Evolutionary conservation across 2,888 invertebrate genomes (phyloP).

Genomic region (Hirtodrosophila alboralis): DNA sequence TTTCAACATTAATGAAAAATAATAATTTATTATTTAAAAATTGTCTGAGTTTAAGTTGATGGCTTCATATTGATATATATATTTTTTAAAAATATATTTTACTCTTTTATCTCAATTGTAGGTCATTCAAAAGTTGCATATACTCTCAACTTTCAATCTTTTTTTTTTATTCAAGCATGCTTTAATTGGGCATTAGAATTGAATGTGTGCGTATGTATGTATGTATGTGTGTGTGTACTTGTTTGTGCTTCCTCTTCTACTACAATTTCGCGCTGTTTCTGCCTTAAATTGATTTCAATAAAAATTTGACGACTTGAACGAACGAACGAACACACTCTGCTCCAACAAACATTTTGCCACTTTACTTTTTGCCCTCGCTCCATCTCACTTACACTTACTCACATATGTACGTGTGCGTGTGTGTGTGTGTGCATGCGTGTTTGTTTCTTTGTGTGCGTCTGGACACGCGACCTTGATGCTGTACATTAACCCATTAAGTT

Average conservation of each 20-base stretch:
- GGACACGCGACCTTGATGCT: constrained; percentile 70
- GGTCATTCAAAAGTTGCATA: constrained; percentile 9
- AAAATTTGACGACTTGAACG: constrained; percentile 60
- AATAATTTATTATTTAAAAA: too few species aligned
- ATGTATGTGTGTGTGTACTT: constrained; percentile 12
- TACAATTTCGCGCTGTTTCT: constrained; percentile 36
- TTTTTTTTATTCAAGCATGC: constrained; percentile 11
- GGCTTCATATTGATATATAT: too few species aligned
- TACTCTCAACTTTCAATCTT: constrained; percentile 5
- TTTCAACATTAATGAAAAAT: too few species aligned
- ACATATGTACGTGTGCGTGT: constrained; percentile 11
- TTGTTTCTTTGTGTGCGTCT: constrained; percentile 39
- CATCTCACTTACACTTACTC: constrained; percentile 11
- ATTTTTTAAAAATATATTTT: too few species aligned
- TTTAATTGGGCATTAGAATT: constrained; percentile 42
- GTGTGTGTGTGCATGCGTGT: constrained; percentile 12
- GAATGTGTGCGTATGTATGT: neutral
- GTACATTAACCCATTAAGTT: constrained; percentile 78
- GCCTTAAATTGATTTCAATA: constrained; percentile 75
- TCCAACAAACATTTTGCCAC: constrained; percentile 49
- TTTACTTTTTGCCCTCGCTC: constrained; percentile 28
- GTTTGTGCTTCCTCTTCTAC: constrained; percentile 31
- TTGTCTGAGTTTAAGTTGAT: too few species aligned
- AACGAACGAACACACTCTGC: too few species aligned
- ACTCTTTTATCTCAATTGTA: constrained; percentile 7